Base-by-base conservation (phyloP, 2,888 invertebrate genomes). In the Tipula helvola region DNA sequence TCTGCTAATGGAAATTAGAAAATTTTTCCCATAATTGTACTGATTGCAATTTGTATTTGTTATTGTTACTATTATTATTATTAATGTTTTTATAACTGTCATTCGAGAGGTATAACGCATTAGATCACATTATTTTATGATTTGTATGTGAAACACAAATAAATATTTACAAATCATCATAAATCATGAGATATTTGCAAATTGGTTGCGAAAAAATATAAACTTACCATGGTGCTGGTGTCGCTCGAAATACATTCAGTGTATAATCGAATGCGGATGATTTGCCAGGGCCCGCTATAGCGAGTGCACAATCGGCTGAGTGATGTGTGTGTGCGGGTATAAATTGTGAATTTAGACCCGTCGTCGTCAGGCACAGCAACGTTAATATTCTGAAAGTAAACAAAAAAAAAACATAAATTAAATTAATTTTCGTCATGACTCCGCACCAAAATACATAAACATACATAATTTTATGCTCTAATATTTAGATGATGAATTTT, bases 261-360 rank as follows among this genome's bases (percentile, higher is more conserved):
- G 95, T 95, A 91, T 97, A 97, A 92, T 97, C 97, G 89, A 95
- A 97, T 16, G 95, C 94, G 87, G 95, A 96, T 88, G 96, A 95
- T 89, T 96, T 94, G 87, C 96, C 96, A 0, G 95, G 95, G 12
- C 96, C 96, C 88, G 94, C 93, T 88, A 97, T 92, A 89, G 96
- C 92, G 84, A 97, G 92, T 7, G 97, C 97, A 91, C 97, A 97
- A 89, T 97, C 96, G 41, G 92, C 92, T 87, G 92, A 92, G 87
- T 90, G 89, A 13, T 89, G 90, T 84, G 90, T 89, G 52, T 90
- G 90, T 87, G 90, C 90, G 44, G 90, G 89, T 88, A 90, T 90
- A 88, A 90, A 91, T 87, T 91, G 91, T 83, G 89, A 90, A 42
- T 88, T 57, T 10, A 83, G 84, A 8, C 36, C 84, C 42, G 28